Evolutionary conservation across 2,888 invertebrate species (phyloP), one percentile per base, ranked within the genome.

Genomic region (Dioctria linearis): DNA sequence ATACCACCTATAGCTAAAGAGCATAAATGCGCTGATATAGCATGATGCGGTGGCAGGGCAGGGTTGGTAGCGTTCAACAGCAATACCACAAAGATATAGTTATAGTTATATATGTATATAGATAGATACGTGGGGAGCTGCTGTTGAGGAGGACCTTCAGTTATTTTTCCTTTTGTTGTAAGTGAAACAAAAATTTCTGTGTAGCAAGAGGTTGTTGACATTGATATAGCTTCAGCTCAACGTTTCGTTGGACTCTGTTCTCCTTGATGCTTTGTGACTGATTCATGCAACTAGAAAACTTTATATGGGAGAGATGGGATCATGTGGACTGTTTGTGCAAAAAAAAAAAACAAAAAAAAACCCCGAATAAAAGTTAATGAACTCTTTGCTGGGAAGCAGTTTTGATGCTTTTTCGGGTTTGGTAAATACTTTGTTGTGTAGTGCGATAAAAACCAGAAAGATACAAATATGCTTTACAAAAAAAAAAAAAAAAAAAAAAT

Each of bases 281-380:
- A 9, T 40, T 51, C 71, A 51, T 67, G 71, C 39, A 46, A 42
- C 66, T 40, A 71, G 71, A 46, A 51, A 71, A 71, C 39, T 71
- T 71, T 25, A 25, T 25, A 25, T 25, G 25, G 25, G 2, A 25
- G 2, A 25, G 37, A 71, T 71, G 71, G 54, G 54, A 40, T 54
- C 51, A 49, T 49, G 71, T 51, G 71, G 25, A 25, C 25, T 25
- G 25, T 25, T 25, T 25, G 25, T 25, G 71, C 11, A 9, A 37
- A 43, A 25, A 46, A 46, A 5, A 46, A 42, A 71, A 39, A 71
- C 37, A 71, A 71, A 46, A 46, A 46, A 46, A 46, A 46, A 8
- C 46, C 25, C 54, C 9, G 51, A 11, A 25, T 25, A n/a, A 39
- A 46, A 25, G 71, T 71, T 25, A 71, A 71, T 54, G 71, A 71